Evolutionary conservation across 92 coral and sea anemone species (phyloP), one percentile per base, ranked within the genome.

Genomic region (Parazoanthus atlanticus): DNA sequence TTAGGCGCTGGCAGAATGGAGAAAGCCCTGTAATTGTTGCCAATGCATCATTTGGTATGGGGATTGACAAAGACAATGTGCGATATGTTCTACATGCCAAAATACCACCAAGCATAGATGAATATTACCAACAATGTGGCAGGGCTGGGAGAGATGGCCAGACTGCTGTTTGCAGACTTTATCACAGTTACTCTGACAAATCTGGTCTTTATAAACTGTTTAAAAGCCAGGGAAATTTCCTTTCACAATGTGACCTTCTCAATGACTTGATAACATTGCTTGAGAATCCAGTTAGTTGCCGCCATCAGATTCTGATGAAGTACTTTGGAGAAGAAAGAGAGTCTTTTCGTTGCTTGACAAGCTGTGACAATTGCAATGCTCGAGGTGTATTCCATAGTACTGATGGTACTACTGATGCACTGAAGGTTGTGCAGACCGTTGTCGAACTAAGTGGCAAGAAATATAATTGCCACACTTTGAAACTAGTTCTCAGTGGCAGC

Each of bases 391-490:
- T 26, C 74, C 73, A 67, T 79, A 80, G 28, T 1, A 26, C 91
- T 31, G 91, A 81, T 88, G 91, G 91, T 23, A 88, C 91, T 30
- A 56, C 74, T 0, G 86, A 88, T 67, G 91, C 86, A 4, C 28
- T 80, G 8, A 81, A 88, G 46, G 73, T 88, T 67, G 47, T 88
- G 29, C 80, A 81, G 30, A 32, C 91, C 16, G 65, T 88, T 9
- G 86, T 88, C 0, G 91, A 88, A 40, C 54, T 80, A 16, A 76
- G 69, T 69, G 74, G 56, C 15, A 8, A 66, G 79, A 41, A 40
- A 13, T 41, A 41, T 34, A 80, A 23, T 30, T 41, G 80, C 72
- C 80, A 80, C 33, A 33, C 79, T 3, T 69, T 88, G 13, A 88
- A 81, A 19, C 72, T 88, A 1, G 31, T 88, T 1, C 64, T 88